Evolutionary conservation across 2,888 invertebrate species (phyloP).

Genomic region (Cyaniris semiargus): DNA sequence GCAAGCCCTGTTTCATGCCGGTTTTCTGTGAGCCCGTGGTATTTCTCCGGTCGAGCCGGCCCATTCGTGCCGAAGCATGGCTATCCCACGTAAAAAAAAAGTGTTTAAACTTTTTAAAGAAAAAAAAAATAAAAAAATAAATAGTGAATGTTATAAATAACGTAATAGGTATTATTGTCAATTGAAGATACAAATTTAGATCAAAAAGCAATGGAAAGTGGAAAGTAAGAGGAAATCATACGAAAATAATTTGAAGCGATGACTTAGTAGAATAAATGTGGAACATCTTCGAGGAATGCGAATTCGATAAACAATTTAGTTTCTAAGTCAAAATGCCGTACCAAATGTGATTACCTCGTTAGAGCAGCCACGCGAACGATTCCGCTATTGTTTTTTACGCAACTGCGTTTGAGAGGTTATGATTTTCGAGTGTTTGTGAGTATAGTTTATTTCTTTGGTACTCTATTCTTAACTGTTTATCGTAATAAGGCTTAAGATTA

Average conservation of each 20-base stretch:
- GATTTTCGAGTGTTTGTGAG: neutral
- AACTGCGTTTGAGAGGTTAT: neutral
- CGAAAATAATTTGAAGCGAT: constrained; percentile 44
- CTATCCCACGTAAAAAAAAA: no score
- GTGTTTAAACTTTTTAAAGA: neutral
- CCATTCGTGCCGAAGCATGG: no score
- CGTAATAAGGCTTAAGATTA: neutral
- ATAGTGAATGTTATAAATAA: constrained; percentile 32
- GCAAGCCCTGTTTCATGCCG: no score
- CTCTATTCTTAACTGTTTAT: neutral
- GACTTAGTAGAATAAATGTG: constrained; percentile 44
- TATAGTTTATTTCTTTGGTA: neutral
- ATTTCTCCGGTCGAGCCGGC: no score
- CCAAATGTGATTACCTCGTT: constrained; percentile 25
- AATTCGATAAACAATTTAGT: constrained; percentile 38
- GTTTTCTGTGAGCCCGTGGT: no score
- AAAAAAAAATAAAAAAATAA: neutral
- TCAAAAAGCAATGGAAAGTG: constrained; percentile 49
- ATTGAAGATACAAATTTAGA: constrained; percentile 42
- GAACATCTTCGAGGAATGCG: constrained; percentile 36
- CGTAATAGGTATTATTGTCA: neutral
- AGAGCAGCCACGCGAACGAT: constrained; percentile 20
- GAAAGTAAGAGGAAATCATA: constrained; percentile 45
- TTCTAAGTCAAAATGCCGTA: constrained; percentile 36
- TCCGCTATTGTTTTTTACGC: neutral